A percentile compares a stretch with the other conserved stretches of the same genome.
phyloP scores from a whole-genome alignment of 2,888 invertebrate genomes.

The Portevinia maculata region DNA sequence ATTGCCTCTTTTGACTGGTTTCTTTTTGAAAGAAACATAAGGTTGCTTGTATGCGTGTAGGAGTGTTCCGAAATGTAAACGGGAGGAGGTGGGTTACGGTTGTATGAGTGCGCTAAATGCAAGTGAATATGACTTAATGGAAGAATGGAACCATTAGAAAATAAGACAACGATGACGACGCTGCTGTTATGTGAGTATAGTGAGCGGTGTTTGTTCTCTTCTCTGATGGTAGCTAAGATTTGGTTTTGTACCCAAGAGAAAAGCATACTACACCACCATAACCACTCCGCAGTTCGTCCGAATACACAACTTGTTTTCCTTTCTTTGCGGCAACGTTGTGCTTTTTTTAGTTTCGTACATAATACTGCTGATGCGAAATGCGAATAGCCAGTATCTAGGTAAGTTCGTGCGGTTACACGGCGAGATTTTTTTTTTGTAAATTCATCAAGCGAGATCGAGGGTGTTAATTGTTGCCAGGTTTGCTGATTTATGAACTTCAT shows the following conservation, averaged over 20 bases:
- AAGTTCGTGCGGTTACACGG: slow-evolving; percentile 1
- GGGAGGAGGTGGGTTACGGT: not conserved
- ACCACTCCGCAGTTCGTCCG: not conserved
- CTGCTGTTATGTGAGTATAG: slow-evolving; percentile 14
- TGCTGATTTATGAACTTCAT: too few species aligned
- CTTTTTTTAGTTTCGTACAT: not conserved
- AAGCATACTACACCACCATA: not conserved
- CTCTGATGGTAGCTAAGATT: slow-evolving; percentile 2
- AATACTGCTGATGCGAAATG: not conserved
- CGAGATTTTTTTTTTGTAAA: not conserved
- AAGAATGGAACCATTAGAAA: slow-evolving; percentile 23
- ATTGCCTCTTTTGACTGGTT: slow-evolving; percentile 17
- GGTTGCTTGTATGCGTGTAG: slow-evolving; percentile 23
- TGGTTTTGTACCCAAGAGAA: slow-evolving; percentile 5
- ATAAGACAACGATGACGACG: slow-evolving; percentile 5
- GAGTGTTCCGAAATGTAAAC: slow-evolving; percentile 12
- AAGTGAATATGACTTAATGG: slow-evolving; percentile 21
- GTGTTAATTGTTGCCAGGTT: too few species aligned
- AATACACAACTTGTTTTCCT: slow-evolving; percentile 20
- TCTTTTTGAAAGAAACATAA: not conserved
- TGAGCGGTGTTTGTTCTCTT: slow-evolving; percentile 6
- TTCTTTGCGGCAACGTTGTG: slow-evolving; percentile 27
- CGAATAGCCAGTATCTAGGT: slow-evolving; percentile 2
- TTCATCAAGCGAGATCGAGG: not conserved
- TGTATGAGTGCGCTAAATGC: slow-evolving; percentile 20